Evolutionary conservation across 92 coral and sea anemone genomes (phyloP), one percentile per base, ranked within the genome.

Genomic region (Galaxea fascicularis): DNA sequence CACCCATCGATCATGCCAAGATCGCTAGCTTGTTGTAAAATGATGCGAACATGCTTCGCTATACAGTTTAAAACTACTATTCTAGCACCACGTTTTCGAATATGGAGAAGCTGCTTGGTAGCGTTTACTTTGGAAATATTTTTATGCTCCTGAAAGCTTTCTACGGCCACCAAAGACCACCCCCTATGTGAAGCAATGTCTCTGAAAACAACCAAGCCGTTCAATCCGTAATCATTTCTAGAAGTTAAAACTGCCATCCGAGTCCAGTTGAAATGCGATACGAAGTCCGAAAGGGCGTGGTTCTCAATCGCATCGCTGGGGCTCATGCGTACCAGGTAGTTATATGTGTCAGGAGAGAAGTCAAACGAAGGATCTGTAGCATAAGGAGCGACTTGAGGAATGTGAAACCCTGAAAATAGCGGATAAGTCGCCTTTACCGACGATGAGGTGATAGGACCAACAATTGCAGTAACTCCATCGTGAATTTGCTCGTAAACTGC

Each of bases 341-440:
- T 79, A 51, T 89, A 95, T 4, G 87, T 74, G 2, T 74, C 73
- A 1, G 95, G 89, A 8, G 96, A 90, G 68, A 90, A 85, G 31
- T 87, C 91, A 84, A 95, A 93, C 4, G 92, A 79, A 0, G 94
- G 91, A 58, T 95, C 95, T 26, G 98, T 95, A 12, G 98, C 98
- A 27, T 89, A 86, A 30, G 98, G 95, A 24, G 98, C 87, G 21
- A 93, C 73, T 52, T 91, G 93, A 21, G 98, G 98, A 24, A 95
- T 77, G 59, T 83, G 92, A 76, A 95, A 88, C 11, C 98, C 95
- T 31, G 88, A 70, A 56, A 95, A 91, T 18, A 93, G 78, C 7
- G 98, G 90, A 35, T 91, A 93, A 3, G 91, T 90, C 4, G 87
- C 90, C 64, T 91, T 93, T 51, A 95, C 91, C 60, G 89, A 74